Conservation (phyloP, 64 coral and sea anemone species). For the Stichodactyla mertensii region DNA sequence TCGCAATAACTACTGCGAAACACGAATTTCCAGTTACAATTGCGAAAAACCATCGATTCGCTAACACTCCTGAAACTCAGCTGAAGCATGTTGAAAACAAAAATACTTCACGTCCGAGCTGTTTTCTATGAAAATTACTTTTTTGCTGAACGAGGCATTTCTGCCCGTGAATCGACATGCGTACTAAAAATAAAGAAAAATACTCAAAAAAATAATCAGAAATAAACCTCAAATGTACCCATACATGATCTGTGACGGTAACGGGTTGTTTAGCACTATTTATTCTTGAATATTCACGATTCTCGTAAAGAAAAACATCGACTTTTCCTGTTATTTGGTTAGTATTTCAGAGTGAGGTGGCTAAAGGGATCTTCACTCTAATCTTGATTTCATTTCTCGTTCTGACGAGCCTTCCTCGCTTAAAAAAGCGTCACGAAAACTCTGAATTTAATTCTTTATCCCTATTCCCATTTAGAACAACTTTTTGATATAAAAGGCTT, state of each 20-base stretch:
- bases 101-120: not conserved
- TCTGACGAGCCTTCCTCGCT: not conserved
- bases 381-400: not conserved
- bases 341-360: not conserved
- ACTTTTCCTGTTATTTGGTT: not conserved
- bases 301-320: not conserved
- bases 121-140: slow-evolving; percentile 3
- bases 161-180: slow-evolving; percentile 44
- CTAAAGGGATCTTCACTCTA: not conserved
- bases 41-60: not conserved
- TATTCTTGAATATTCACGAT: not conserved
- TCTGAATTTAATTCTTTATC: not conserved
- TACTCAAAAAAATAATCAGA: slow-evolving; percentile 36
- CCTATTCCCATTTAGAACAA: not conserved
- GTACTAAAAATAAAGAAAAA: slow-evolving; percentile 70
- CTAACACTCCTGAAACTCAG: not conserved
- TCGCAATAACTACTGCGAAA: not conserved
- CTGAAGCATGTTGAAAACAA: not conserved
- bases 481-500: not conserved
- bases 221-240: slow-evolving; percentile 33
- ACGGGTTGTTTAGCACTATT: not conserved
- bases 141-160: slow-evolving; percentile 30
- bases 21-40: not conserved
- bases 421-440: not conserved
- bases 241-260: not conserved